These are phyloP conservation scores for Ploceus nigricollis DNA, from an alignment of 2,113 vertebrate species.

Conservation along the genomic window DNA sequence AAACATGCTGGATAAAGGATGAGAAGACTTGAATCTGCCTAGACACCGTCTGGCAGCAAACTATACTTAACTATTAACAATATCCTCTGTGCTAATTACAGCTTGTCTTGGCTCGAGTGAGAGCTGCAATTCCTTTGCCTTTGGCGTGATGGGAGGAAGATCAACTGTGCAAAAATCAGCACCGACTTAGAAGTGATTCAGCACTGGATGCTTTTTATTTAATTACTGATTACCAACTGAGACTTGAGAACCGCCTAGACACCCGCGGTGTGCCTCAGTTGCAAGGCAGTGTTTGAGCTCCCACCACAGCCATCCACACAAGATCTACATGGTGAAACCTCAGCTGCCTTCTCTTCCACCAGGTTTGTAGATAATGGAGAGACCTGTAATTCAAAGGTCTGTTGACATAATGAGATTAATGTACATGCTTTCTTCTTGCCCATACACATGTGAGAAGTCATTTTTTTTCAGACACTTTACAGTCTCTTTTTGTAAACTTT, in stretches of 20 bases:
- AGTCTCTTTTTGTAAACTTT: background rate
- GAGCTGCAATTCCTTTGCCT: slow-evolving; percentile 46
- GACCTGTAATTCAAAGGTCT: background rate
- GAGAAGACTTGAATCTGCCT: background rate
- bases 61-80: slow-evolving; percentile 22
- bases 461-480: background rate
- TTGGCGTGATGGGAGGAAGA: background rate
- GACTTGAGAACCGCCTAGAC: background rate
- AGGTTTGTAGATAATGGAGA: background rate
- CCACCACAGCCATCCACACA: background rate
- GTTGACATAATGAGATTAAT: background rate
- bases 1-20: background rate
- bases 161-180: background rate
- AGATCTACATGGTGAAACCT: background rate
- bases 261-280: background rate
- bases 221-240: background rate
- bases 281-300: background rate
- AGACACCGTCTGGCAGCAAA: slow-evolving; percentile 8
- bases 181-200: background rate
- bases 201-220: background rate
- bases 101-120: slow-evolving; percentile 1
- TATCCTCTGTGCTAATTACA: slow-evolving; percentile 50
- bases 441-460: background rate
- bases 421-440: background rate
- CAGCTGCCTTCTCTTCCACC: background rate